A percentile compares a stretch with the other conserved stretches of the same genome.
phyloP scores from a whole-genome alignment of 2,113 vertebrate species.

The Nesoenas mayeri region DNA sequence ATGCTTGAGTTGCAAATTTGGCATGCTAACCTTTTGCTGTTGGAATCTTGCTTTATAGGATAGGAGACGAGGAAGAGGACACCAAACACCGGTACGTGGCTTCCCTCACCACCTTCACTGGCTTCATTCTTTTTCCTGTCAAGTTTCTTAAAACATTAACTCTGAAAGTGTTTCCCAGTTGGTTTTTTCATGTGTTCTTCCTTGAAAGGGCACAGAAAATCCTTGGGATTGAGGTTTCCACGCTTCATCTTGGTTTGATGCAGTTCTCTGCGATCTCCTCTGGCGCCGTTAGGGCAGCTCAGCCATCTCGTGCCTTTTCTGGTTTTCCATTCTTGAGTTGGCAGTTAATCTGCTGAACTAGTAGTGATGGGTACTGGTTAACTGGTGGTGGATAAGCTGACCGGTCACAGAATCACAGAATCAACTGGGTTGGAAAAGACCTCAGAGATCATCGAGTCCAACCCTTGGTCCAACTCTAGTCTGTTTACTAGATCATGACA shows the following conservation, averaged over 20 bases:
- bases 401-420: too few relatives aligned
- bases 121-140: not conserved
- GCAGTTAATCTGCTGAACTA: not conserved
- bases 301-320: accelerated
- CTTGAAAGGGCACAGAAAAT: not conserved
- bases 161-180: not conserved
- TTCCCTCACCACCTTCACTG: not conserved
- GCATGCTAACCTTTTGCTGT: slow-evolving; percentile 59
- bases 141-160: not conserved
- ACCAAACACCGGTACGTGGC: slow-evolving; percentile 58
- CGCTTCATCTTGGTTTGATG: not conserved
- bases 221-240: not conserved
- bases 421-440: too few relatives aligned
- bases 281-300: not conserved
- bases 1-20: slow-evolving; percentile 8
- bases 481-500: too few relatives aligned
- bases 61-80: slow-evolving; percentile 74
- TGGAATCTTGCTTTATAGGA: slow-evolving; percentile 70
- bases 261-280: not conserved
- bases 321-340: not conserved
- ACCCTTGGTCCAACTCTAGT: too few relatives aligned
- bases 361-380: not conserved
- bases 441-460: too few relatives aligned
- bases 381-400: not conserved
- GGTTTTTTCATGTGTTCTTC: not conserved